Evolutionary conservation across 1,140 invertebrate genomes (phyloP).

Genomic region (Zaprionus inermis): DNA sequence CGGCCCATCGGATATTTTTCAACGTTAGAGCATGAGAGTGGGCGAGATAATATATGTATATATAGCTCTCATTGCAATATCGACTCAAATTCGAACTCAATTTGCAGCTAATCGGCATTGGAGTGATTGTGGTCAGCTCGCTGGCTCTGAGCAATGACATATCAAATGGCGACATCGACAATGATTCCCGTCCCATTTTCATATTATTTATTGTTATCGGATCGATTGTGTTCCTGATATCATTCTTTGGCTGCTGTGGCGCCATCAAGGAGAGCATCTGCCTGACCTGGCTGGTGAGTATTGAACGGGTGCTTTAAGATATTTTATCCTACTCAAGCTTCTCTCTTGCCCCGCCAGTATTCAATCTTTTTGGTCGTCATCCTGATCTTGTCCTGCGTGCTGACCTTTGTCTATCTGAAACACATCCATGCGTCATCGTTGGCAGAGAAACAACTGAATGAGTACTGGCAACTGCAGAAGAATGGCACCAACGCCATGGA

Average conservation of each 20-base stretch:
- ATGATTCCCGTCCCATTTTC: slow-evolving; percentile 32
- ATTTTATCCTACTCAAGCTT: background rate
- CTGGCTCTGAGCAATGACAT: slow-evolving; percentile 41
- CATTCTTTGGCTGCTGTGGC: slow-evolving; percentile 93
- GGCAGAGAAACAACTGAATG: slow-evolving; percentile 15
- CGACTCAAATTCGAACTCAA: background rate
- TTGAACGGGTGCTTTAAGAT: too few relatives aligned
- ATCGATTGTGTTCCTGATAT: slow-evolving; percentile 57
- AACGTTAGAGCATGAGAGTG: background rate
- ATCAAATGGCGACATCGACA: background rate
- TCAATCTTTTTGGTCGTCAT: slow-evolving; percentile 50
- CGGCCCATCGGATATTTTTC: slow-evolving; percentile 16
- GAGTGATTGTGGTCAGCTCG: slow-evolving; percentile 51
- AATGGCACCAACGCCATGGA: slow-evolving; percentile 56
- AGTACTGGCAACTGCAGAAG: slow-evolving; percentile 45
- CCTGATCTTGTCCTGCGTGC: slow-evolving; percentile 41
- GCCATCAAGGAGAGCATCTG: slow-evolving; percentile 91
- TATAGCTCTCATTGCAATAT: background rate
- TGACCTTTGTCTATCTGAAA: slow-evolving; percentile 49
- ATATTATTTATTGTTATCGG: slow-evolving; percentile 84
- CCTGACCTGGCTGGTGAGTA: slow-evolving; percentile 90
- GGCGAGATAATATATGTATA: background rate
- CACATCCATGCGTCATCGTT: slow-evolving; percentile 16
- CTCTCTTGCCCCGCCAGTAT: slow-evolving; percentile 41
- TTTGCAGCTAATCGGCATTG: slow-evolving; percentile 63